Evolutionary conservation across 2,888 invertebrate genomes (phyloP).

Genomic region (Drosophila rubida): DNA sequence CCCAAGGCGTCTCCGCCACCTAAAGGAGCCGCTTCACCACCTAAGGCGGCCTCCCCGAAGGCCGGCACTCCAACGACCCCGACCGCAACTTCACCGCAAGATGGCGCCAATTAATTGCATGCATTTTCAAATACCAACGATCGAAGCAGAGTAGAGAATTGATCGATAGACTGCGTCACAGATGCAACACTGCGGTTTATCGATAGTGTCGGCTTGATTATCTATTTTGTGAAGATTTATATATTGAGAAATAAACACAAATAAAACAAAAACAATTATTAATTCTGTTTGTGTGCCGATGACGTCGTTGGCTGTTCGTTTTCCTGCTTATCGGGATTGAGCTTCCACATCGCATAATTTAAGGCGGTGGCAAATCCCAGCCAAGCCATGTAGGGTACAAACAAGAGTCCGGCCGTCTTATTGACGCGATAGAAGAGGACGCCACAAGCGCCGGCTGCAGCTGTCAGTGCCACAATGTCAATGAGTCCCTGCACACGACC

Average conservation of each 20-base stretch:
- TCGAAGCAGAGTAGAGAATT: background rate
- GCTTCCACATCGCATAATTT: conserved; percentile 88
- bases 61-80: conserved; percentile 50
- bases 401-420: conserved; percentile 87
- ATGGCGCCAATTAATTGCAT: conserved; percentile 45
- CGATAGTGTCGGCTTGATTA: conserved; percentile 37
- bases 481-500: conserved; percentile 86
- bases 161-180: conserved; percentile 16
- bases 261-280: conserved; percentile 33
- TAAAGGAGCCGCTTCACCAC: conserved; percentile 50
- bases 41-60: conserved; percentile 62
- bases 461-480: conserved; percentile 87
- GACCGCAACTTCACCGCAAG: conserved; percentile 24
- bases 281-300: conserved; percentile 52
- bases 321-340: conserved; percentile 85
- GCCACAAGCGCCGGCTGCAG: conserved; percentile 87
- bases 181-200: conserved; percentile 18
- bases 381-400: conserved; percentile 92
- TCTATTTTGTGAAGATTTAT: conserved; percentile 54
- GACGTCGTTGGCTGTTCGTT: conserved; percentile 27
- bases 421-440: conserved; percentile 88
- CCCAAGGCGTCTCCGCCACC: conserved; percentile 86
- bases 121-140: conserved; percentile 25
- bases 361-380: conserved; percentile 89
- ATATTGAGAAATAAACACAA: conserved; percentile 44